Evolutionary conservation across 2,888 invertebrate genomes (phyloP), one percentile per base, ranked within the genome.

Genomic region (Calameuta filiformis): DNA sequence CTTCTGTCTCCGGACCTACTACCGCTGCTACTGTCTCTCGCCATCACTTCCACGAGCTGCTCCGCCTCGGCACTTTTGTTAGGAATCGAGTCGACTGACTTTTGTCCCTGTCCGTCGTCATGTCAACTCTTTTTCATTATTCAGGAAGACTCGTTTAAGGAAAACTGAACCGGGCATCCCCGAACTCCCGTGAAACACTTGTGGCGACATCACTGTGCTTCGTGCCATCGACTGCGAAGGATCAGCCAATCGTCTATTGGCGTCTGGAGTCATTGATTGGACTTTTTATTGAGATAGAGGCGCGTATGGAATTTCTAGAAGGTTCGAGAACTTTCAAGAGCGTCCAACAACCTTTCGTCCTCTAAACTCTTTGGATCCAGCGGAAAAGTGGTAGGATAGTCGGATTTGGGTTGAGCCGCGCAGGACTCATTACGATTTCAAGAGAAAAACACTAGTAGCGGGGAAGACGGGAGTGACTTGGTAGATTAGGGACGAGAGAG

Each of bases 81-180:
- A 90, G 89, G 4, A 89, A 90, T 90, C 89, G 89, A 86, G 84
- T 87, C 87, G 87, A 89, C 86, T 88, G 85, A 87, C 84, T 40
- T 40, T 15, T 87, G 85, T 82, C 69, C 71, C 83, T 83, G 40
- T 15, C 80, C 87, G 87, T 86, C 87, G 87, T 87, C 87, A 88
- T 86, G 89, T 90, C 89, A 89, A 89, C 87, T 86, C 84, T 83
- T 82, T 86, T 90, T 80, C 84, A 89, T 90, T 90, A 90, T 90
- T 90, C 90, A 90, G 77, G 40, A 81, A 79, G 85, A 87, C 89
- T 88, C 90, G 87, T 88, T 90, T 90, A 90, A 88, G 87, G 85
- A 87, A 88, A 88, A 89, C 87, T 88, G 87, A 40, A 15, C 40
- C 40, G 15, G 40, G 40, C 40, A 40, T 40, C 15, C 15, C 15